These are phyloP conservation scores for Harlomillsia oculata DNA, from an alignment of 1,140 invertebrate genomes.

Conservation along the genomic window DNA sequence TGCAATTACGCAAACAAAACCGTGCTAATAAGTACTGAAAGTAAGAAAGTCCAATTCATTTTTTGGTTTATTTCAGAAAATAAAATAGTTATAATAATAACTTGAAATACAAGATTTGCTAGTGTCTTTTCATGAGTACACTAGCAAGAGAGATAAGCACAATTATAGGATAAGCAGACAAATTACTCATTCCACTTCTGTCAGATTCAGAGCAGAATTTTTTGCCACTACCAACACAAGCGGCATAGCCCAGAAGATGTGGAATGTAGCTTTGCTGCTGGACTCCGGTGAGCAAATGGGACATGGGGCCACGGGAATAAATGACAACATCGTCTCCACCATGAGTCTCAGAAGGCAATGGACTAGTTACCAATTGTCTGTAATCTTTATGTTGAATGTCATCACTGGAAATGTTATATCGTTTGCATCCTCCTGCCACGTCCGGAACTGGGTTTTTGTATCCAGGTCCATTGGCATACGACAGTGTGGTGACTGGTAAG, in stretches of 20 bases:
- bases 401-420: constrained; percentile 40
- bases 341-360: constrained; percentile 61
- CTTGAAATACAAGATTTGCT: no score
- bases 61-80: no score
- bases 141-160: no score
- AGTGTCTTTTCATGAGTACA: no score
- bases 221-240: constrained; percentile 48
- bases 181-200: no score
- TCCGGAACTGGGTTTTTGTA: no score
- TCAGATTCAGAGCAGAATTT: constrained; percentile 5
- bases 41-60: no score
- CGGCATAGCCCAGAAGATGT: constrained; percentile 62
- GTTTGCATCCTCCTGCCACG: no score
- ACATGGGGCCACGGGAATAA: constrained; percentile 39
- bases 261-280: constrained; percentile 63
- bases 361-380: neutral
- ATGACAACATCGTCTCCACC: constrained; percentile 77
- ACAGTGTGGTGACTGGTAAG: constrained; percentile 57
- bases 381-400: constrained; percentile 6
- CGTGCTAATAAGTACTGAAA: no score
- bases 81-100: no score
- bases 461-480: constrained; percentile 60
- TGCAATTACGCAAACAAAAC: no score
- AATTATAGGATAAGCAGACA: no score
- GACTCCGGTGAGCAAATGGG: constrained; percentile 45